phyloP scores from a whole-genome alignment of 2,797 vertebrate genomes.

The Sardinella longiceps region DNA sequence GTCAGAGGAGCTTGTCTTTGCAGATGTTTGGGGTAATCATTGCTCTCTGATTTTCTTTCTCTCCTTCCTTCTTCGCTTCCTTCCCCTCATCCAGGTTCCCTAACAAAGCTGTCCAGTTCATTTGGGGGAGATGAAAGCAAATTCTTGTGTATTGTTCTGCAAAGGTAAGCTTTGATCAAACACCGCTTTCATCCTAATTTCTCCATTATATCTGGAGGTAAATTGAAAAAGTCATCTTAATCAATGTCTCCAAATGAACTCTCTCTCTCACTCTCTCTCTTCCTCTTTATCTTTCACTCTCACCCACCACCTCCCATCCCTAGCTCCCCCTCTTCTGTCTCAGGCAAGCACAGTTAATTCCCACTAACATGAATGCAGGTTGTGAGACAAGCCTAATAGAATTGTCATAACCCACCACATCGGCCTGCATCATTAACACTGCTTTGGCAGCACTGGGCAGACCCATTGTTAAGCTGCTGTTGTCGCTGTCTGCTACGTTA shows the following conservation, averaged over 20 bases:
- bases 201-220: constrained; percentile 22
- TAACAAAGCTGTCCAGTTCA: neutral
- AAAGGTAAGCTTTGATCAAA: constrained; percentile 35
- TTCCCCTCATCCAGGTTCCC: constrained; percentile 13
- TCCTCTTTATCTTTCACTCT: neutral
- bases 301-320: neutral
- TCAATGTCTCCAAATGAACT: constrained; percentile 23
- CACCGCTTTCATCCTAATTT: constrained; percentile 23
- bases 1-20: neutral
- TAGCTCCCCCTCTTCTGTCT: neutral
- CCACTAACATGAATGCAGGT: neutral
- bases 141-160: constrained; percentile 34
- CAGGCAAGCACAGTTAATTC: constrained; percentile 15
- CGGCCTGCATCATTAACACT: neutral
- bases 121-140: constrained; percentile 31
- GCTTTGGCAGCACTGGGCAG: neutral
- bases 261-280: neutral
- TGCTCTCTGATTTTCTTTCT: neutral
- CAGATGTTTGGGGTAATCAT: constrained; percentile 8
- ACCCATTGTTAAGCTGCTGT: neutral
- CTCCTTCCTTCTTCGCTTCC: neutral
- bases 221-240: constrained; percentile 21
- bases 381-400: constrained; percentile 46
- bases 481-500: neutral
- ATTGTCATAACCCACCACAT: constrained; percentile 48